Conservation (phyloP, 2,888 invertebrate genomes). For the Seira musarum region DNA sequence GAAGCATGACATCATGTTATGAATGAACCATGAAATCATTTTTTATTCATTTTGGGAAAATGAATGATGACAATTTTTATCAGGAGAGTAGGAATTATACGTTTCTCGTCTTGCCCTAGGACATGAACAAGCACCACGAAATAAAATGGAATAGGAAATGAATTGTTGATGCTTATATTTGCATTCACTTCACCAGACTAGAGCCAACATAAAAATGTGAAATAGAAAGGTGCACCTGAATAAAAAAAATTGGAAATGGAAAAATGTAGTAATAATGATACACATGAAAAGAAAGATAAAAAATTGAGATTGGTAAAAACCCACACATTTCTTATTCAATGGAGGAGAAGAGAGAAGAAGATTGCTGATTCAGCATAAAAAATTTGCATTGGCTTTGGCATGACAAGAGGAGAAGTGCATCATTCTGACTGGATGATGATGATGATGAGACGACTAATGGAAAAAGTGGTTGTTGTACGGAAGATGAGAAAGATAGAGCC, state of each 20-base stretch:
- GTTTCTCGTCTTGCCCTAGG: not conserved
- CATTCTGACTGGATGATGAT: not conserved
- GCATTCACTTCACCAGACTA: too few relatives aligned
- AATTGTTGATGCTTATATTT: too few relatives aligned
- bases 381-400: not conserved
- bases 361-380: not conserved
- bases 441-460: too few relatives aligned
- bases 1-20: not conserved
- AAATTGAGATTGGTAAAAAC: not conserved
- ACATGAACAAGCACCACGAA: not conserved
- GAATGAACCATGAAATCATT: not conserved
- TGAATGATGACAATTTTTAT: not conserved
- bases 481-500: not conserved
- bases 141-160: not conserved
- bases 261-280: too few relatives aligned
- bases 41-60: not conserved
- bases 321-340: not conserved
- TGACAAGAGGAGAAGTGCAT: not conserved
- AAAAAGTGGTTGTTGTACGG: not conserved
- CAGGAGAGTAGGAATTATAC: too few relatives aligned
- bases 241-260: too few relatives aligned
- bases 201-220: too few relatives aligned
- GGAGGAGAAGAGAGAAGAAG: not conserved
- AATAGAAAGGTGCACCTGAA: too few relatives aligned
- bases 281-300: too few relatives aligned